phyloP scores from a whole-genome alignment of 1,140 invertebrate species.

The Drosophila setifemur region DNA sequence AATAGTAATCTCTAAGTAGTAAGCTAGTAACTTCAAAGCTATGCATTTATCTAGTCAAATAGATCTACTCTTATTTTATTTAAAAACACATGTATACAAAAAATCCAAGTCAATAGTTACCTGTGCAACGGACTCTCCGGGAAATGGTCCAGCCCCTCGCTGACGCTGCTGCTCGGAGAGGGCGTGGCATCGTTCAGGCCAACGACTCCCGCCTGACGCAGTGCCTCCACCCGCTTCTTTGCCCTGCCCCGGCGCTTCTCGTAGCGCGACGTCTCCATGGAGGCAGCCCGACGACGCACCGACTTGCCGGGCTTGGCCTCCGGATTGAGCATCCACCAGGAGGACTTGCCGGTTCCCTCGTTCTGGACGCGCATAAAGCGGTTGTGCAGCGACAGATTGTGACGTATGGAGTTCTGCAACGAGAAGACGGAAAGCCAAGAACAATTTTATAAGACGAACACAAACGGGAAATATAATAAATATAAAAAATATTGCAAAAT shows the following conservation, averaged over 20 bases:
- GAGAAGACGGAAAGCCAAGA: conserved; percentile 30
- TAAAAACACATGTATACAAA: too few species aligned
- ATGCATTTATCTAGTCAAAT: neutral
- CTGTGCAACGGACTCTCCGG: conserved; percentile 93
- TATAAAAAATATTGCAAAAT: conserved; percentile 44
- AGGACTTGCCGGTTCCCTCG: conserved; percentile 99
- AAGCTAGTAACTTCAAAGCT: too few species aligned
- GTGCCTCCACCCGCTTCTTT: conserved; percentile 93
- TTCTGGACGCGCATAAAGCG: conserved; percentile 99
- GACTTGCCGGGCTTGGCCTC: conserved; percentile 98
- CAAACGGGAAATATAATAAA: neutral
- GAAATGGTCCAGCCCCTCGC: conserved; percentile 94
- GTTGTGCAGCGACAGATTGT: conserved; percentile 99
- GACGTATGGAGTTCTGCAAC: conserved; percentile 99
- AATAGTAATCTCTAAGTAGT: too few species aligned
- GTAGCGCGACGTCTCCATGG: conserved; percentile 97
- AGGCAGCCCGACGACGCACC: conserved; percentile 94
- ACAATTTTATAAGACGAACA: neutral
- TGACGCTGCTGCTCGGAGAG: conserved; percentile 94
- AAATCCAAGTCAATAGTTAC: conserved; percentile 82
- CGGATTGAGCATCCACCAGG: conserved; percentile 99
- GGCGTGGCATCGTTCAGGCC: conserved; percentile 87
- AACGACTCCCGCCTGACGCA: conserved; percentile 86
- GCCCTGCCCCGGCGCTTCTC: conserved; percentile 96
- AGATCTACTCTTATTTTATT: neutral